phyloP scores from a whole-genome alignment of 2,113 vertebrate species.

The Thunnus maccoyii region DNA sequence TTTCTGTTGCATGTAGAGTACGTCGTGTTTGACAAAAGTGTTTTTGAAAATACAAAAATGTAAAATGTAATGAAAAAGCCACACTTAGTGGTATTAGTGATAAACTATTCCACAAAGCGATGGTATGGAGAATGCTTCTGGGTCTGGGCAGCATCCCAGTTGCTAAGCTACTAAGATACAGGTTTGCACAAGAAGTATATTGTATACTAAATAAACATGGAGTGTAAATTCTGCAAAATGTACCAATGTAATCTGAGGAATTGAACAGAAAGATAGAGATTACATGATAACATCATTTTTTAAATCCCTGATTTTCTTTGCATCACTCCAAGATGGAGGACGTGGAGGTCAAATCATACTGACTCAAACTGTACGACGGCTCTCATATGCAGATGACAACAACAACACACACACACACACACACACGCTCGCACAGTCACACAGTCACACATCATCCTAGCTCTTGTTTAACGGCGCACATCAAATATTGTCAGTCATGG shows the following conservation, averaged over 20 bases:
- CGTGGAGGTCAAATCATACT: conserved; percentile 28
- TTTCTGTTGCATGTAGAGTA: conserved; percentile 17
- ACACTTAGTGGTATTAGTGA: neutral
- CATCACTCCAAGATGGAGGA: conserved; percentile 51
- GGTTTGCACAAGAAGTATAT: neutral
- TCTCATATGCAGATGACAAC: conserved; percentile 34
- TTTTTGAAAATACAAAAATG: conserved; percentile 15
- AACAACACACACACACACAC: conserved; percentile 23
- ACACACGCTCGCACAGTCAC: neutral
- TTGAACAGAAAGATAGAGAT: conserved; percentile 4
- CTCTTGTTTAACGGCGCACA: conserved; percentile 69
- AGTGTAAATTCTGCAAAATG: neutral
- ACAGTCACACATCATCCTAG: conserved; percentile 39
- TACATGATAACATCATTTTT: conserved; percentile 12
- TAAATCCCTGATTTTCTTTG: conserved; percentile 20
- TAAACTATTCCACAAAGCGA: conserved; percentile 21
- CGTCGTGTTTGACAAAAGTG: conserved; percentile 16
- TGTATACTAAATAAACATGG: conserved; percentile 6
- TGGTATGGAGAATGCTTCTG: conserved; percentile 3
- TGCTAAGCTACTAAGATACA: conserved; percentile 58
- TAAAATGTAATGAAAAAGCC: conserved; percentile 20
- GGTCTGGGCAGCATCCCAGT: conserved; percentile 27
- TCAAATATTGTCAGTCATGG: conserved; percentile 81
- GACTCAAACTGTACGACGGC: conserved; percentile 18
- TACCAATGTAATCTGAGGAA: neutral